Conservation (phyloP, 2,888 invertebrate genomes). For the Calliphora vomitoria region DNA sequence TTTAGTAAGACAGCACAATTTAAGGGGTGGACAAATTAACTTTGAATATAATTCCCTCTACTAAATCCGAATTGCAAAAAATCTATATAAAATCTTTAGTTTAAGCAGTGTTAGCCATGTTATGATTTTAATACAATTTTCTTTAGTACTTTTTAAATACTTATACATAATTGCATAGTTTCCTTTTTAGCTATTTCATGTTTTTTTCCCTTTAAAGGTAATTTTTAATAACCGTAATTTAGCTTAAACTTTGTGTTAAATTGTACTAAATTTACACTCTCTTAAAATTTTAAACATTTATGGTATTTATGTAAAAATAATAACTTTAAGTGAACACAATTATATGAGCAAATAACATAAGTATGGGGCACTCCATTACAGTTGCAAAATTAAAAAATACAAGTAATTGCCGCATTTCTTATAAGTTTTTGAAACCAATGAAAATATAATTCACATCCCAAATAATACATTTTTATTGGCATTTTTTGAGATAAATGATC, state of each 20-base stretch:
- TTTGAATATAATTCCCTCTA: too few relatives aligned
- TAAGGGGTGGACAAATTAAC: too few relatives aligned
- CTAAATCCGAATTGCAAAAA: neutral
- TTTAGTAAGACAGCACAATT: too few relatives aligned
- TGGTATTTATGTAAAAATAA: slow-evolving; percentile 21
- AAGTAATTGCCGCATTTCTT: too few relatives aligned
- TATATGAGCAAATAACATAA: slow-evolving; percentile 2
- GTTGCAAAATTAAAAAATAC: neutral
- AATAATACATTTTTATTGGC: too few relatives aligned
- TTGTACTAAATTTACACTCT: slow-evolving; percentile 37
- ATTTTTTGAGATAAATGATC: too few relatives aligned
- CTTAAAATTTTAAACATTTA: slow-evolving; percentile 15
- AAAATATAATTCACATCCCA: too few relatives aligned
- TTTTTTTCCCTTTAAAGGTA: slow-evolving; percentile 11
- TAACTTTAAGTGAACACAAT: slow-evolving; percentile 22
- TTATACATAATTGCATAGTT: neutral
- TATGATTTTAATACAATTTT: too few relatives aligned
- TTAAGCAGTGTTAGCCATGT: too few relatives aligned
- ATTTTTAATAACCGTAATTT: slow-evolving; percentile 45
- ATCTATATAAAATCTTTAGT: neutral
- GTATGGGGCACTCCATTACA: neutral
- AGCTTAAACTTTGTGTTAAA: slow-evolving; percentile 39
- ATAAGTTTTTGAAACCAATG: too few relatives aligned
- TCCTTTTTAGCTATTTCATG: neutral
- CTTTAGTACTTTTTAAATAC: neutral